phyloP scores from a whole-genome alignment of 1,140 invertebrate species.

The Nasonia vitripennis region DNA sequence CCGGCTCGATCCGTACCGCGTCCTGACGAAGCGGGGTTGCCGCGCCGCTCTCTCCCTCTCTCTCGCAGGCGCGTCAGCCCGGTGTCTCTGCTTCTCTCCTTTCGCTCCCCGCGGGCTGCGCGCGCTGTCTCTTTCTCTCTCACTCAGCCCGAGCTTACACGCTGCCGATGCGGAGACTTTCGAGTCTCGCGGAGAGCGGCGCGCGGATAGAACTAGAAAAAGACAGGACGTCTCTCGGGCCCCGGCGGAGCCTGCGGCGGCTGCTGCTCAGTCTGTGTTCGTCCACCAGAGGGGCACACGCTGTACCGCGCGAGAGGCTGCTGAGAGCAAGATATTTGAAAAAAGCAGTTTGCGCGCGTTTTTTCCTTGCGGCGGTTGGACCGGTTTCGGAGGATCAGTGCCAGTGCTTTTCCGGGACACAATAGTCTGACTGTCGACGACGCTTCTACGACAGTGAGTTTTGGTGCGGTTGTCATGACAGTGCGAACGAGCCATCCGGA shows the following conservation, averaged over 20 bases:
- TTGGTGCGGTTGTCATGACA: too few relatives aligned
- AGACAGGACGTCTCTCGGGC: constrained; percentile 58
- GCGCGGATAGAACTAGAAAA: constrained; percentile 62
- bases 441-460: neutral
- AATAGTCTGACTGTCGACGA: too few relatives aligned
- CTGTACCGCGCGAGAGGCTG: constrained; percentile 1
- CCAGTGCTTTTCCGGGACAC: too few relatives aligned
- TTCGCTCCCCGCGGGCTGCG: neutral
- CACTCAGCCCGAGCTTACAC: neutral
- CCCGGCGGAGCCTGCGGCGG: constrained; percentile 62
- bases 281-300: constrained; percentile 60
- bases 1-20: neutral
- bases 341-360: constrained; percentile 28
- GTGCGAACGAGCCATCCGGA: too few relatives aligned
- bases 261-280: constrained; percentile 73
- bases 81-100: constrained; percentile 23
- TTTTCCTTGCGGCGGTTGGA: neutral
- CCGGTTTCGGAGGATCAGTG: too few relatives aligned
- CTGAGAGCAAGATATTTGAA: constrained; percentile 8
- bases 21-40: constrained; percentile 27
- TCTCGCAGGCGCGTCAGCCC: neutral
- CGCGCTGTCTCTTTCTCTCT: neutral
- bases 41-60: neutral
- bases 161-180: constrained; percentile 6
- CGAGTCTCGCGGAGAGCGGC: constrained; percentile 57